These are phyloP conservation scores for Heterocephalus glaber DNA, from an alignment of 2,113 vertebrate genomes.

Conservation along the genomic window DNA sequence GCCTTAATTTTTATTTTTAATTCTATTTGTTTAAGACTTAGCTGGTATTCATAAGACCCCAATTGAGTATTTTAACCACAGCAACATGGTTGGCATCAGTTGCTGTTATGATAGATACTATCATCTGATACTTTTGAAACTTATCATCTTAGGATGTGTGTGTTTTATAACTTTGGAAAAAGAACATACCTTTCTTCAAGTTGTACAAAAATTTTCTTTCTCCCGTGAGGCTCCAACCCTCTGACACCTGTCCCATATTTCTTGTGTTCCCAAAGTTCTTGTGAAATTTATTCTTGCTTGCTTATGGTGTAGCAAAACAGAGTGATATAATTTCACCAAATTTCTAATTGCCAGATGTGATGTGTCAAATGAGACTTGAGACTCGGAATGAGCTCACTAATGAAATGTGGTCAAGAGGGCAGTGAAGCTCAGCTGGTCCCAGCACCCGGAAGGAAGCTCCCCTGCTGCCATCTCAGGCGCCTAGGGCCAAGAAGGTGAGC, in stretches of 20 bases:
- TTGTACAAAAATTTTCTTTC: not conserved
- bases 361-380: not conserved
- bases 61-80: not conserved
- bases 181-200: not conserved
- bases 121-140: not conserved
- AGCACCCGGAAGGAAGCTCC: no score
- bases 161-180: conserved; percentile 29
- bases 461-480: no score
- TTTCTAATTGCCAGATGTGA: not conserved
- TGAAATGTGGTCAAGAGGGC: no score
- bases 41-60: not conserved
- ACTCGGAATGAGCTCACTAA: not conserved
- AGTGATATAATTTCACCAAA: not conserved
- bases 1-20: conserved; percentile 34
- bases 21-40: not conserved
- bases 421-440: no score
- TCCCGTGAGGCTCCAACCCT: not conserved
- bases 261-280: not conserved
- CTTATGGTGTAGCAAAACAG: not conserved
- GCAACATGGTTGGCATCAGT: not conserved
- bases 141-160: not conserved
- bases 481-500: no score
- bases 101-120: not conserved
- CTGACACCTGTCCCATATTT: not conserved
- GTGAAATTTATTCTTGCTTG: conserved; percentile 30